A percentile compares a stretch with the other conserved stretches of the same genome.
These are phyloP conservation scores for Heliconius hewitsoni DNA, from an alignment of 1,140 invertebrate species.

Conservation along the genomic window DNA sequence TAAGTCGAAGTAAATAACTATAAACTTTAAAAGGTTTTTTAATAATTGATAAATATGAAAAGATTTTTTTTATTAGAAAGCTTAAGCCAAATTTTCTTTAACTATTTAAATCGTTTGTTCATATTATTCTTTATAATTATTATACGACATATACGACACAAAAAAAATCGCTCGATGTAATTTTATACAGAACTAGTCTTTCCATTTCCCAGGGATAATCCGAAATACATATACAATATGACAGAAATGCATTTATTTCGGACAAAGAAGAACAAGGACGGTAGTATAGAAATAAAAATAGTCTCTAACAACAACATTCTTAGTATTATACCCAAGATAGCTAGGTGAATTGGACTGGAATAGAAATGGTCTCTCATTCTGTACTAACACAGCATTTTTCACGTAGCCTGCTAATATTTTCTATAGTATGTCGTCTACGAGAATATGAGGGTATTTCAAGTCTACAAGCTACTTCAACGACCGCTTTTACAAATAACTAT, in stretches of 20 bases:
- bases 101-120: too few species aligned
- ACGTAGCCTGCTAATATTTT: constrained; percentile 41
- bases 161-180: too few species aligned
- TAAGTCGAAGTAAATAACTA: too few species aligned
- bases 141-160: too few species aligned
- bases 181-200: too few species aligned
- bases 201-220: too few species aligned
- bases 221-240: neutral
- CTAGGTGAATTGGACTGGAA: constrained; percentile 49
- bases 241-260: neutral
- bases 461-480: constrained; percentile 1
- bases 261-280: neutral
- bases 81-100: too few species aligned
- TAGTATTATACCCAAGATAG: constrained; percentile 36
- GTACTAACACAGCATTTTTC: constrained; percentile 41
- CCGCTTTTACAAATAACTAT: constrained; percentile 1
- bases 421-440: neutral
- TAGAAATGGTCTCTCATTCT: constrained; percentile 58
- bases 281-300: constrained; percentile 28
- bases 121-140: too few species aligned
- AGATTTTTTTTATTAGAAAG: too few species aligned
- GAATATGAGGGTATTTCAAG: constrained; percentile 12
- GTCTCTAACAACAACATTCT: constrained; percentile 22
- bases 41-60: too few species aligned
- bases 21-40: too few species aligned